A percentile compares a stretch with the other conserved stretches of the same genome.
Conservation (phyloP, 2,888 invertebrate genomes). For the Mimas tiliae region DNA sequence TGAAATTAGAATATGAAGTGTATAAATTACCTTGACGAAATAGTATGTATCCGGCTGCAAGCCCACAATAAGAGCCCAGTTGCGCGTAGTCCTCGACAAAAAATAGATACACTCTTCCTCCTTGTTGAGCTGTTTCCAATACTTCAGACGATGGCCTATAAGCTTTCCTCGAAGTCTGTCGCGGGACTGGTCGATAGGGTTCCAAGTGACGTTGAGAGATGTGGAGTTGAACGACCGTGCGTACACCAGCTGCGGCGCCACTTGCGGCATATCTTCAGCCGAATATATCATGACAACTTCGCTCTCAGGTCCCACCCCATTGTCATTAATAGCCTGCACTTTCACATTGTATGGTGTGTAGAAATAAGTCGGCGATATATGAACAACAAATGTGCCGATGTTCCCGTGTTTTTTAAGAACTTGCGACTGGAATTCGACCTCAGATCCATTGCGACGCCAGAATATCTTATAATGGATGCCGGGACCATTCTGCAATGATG, state of each 20-base stretch:
- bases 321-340: conserved; percentile 92
- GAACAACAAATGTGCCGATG: conserved; percentile 91
- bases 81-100: conserved; percentile 91
- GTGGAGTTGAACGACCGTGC: conserved; percentile 95
- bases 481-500: conserved; percentile 94
- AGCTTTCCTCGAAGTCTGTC: conserved; percentile 94
- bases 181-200: conserved; percentile 92
- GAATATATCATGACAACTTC: conserved; percentile 90
- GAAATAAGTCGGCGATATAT: conserved; percentile 89
- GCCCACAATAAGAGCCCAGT: conserved; percentile 96
- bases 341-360: conserved; percentile 94
- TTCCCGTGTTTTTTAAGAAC: conserved; percentile 90
- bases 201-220: conserved; percentile 96
- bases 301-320: conserved; percentile 93
- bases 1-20: not conserved
- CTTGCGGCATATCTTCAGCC: conserved; percentile 96
- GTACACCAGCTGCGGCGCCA: conserved; percentile 92
- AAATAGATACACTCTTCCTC: conserved; percentile 93
- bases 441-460: conserved; percentile 90
- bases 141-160: conserved; percentile 96
- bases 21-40: conserved; percentile 88
- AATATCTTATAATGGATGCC: conserved; percentile 96
- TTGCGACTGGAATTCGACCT: conserved; percentile 90
- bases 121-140: conserved; percentile 91
- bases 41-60: conserved; percentile 97